A percentile compares a stretch with the other conserved stretches of the same genome.
These are phyloP conservation scores for Caenorhabditis becei DNA, from an alignment of 2,888 invertebrate species.

Conservation along the genomic window DNA sequence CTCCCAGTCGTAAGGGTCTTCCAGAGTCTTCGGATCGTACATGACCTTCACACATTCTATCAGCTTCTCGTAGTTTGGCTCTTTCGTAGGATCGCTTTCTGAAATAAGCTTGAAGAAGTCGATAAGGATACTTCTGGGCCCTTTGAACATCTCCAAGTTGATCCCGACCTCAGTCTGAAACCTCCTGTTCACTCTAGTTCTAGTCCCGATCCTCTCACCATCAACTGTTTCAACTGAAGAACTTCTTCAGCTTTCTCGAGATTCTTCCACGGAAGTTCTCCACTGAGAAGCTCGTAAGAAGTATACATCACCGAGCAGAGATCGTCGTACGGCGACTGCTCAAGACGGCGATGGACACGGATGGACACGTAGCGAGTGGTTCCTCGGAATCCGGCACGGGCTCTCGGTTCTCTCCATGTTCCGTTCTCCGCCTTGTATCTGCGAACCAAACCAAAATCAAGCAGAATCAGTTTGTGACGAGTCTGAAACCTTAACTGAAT, in stretches of 20 bases:
- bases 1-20: slow-evolving; percentile 53
- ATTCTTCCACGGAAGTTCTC: slow-evolving; percentile 61
- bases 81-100: slow-evolving; percentile 22
- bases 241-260: slow-evolving; percentile 65
- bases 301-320: slow-evolving; percentile 66
- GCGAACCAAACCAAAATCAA: slow-evolving; percentile 74
- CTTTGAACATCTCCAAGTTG: slow-evolving; percentile 38
- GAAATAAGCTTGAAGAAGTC: slow-evolving; percentile 45
- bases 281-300: slow-evolving; percentile 52
- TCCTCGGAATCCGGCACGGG: slow-evolving; percentile 70
- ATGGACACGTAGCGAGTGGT: slow-evolving; percentile 75
- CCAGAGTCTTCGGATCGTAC: slow-evolving; percentile 25
- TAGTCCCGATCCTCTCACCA: slow-evolving; percentile 39
- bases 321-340: slow-evolving; percentile 69
- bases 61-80: slow-evolving; percentile 43
- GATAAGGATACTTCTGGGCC: slow-evolving; percentile 12
- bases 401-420: slow-evolving; percentile 59
- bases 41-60: slow-evolving; percentile 41
- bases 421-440: slow-evolving; percentile 65
- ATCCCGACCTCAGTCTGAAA: slow-evolving; percentile 38
- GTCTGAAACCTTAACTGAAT: slow-evolving; percentile 57
- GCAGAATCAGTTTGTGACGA: slow-evolving; percentile 67
- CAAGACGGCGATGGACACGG: slow-evolving; percentile 65
- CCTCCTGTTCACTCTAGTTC: neutral
- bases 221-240: slow-evolving; percentile 62